phyloP scores from a whole-genome alignment of 2,113 vertebrate genomes.

The Setophaga kirtlandii region DNA sequence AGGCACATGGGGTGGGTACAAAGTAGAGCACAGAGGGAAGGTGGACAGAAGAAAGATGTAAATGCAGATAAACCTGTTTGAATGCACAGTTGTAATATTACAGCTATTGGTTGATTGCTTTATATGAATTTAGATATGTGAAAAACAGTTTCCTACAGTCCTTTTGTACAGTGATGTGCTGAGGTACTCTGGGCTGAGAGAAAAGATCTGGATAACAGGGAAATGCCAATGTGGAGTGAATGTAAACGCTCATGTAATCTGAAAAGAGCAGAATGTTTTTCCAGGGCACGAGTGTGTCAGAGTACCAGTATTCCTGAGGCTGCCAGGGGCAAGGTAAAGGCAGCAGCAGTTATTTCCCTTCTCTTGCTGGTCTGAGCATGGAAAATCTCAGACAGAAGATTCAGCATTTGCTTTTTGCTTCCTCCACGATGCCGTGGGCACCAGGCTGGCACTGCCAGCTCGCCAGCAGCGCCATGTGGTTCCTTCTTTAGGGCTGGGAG shows the following conservation, averaged over 20 bases:
- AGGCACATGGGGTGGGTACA: accelerated
- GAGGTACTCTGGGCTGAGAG: not conserved
- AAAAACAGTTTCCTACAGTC: not conserved
- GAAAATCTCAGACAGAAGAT: not conserved
- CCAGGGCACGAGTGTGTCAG: not conserved
- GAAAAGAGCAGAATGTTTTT: not conserved
- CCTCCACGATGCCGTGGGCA: not conserved
- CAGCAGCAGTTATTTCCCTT: not conserved
- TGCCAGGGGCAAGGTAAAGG: not conserved
- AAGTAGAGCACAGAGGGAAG: not conserved
- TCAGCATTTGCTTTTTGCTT: not conserved
- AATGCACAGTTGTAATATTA: not conserved
- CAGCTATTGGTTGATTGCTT: not conserved
- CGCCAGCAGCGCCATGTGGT: accelerated
- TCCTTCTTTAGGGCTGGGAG: not conserved
- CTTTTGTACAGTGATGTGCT: not conserved
- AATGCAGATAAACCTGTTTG: not conserved
- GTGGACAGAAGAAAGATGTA: not conserved
- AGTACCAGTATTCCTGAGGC: not conserved
- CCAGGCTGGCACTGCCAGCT: not conserved
- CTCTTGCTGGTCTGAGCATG: not conserved
- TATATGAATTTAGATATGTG: not conserved
- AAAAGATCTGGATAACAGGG: not conserved
- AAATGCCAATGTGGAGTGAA: not conserved
- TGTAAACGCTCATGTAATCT: not conserved